Evolutionary conservation across 1,140 invertebrate genomes (phyloP).

Genomic region (Vanessa atalanta): DNA sequence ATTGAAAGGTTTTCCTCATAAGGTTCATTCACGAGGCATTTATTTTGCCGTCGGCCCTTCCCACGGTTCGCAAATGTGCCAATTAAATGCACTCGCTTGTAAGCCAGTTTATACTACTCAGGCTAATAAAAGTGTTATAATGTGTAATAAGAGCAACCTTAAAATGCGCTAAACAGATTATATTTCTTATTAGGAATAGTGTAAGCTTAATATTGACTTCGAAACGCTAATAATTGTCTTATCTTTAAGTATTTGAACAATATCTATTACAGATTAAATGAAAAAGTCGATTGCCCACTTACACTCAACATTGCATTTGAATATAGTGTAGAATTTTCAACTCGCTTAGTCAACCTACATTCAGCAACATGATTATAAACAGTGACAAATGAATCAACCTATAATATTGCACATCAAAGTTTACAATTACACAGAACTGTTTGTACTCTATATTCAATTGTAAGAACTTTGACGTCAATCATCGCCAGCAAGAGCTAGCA

Average conservation of each 20-base stretch:
- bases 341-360: no score
- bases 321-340: no score
- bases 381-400: background rate
- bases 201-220: no score
- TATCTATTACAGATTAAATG: no score
- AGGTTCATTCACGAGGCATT: constrained; percentile 23
- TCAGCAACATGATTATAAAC: background rate
- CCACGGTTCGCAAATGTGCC: constrained; percentile 46
- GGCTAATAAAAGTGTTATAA: constrained; percentile 26
- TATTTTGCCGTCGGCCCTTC: constrained; percentile 41
- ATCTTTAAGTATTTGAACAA: no score
- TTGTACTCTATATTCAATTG: constrained; percentile 3
- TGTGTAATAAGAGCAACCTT: constrained; percentile 17
- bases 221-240: no score
- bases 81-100: constrained; percentile 55
- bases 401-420: constrained; percentile 2
- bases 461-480: constrained; percentile 23
- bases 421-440: constrained; percentile 13
- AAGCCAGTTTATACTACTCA: constrained; percentile 33
- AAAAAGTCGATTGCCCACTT: no score
- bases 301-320: no score
- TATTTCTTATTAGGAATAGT: background rate
- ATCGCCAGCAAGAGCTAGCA: constrained; percentile 1
- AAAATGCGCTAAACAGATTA: constrained; percentile 13
- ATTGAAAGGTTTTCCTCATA: constrained; percentile 31